These are phyloP conservation scores for Raphicerus campestris DNA, from an alignment of 2,113 vertebrate genomes.

Conservation along the genomic window DNA sequence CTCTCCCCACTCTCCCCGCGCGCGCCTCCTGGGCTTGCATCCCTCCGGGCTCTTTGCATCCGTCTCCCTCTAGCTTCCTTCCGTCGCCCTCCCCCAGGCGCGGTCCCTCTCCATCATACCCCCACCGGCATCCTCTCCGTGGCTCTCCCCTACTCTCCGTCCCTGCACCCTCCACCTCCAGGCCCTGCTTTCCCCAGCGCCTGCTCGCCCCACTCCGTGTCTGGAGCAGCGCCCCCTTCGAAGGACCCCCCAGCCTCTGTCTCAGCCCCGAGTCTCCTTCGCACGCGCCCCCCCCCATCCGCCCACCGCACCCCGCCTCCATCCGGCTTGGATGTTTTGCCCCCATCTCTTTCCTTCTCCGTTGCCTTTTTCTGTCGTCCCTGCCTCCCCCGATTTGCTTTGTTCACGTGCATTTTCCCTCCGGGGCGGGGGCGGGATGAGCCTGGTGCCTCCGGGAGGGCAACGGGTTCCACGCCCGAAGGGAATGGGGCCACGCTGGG, in stretches of 20 bases:
- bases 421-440: constrained; percentile 65
- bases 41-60: neutral
- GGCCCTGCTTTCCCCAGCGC: neutral
- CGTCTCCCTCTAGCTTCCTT: neutral
- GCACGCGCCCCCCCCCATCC: neutral
- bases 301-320: neutral
- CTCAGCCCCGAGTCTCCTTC: neutral
- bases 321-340: neutral
- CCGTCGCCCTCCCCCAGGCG: constrained; percentile 32
- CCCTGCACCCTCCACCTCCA: neutral
- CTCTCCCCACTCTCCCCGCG: neutral
- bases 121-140: neutral
- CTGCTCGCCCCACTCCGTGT: neutral
- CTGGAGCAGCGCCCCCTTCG: neutral
- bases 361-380: constrained; percentile 51
- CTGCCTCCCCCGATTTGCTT: constrained; percentile 63
- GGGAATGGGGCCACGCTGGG: neutral
- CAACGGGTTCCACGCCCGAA: neutral
- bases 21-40: neutral
- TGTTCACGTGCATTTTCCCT: constrained; percentile 69
- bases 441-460: neutral
- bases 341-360: constrained; percentile 1
- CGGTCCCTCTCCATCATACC: neutral
- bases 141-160: neutral
- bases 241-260: neutral